Evolutionary conservation across 1,140 invertebrate species (phyloP).

Genomic region (Bursaphelenchus mucronatus): DNA sequence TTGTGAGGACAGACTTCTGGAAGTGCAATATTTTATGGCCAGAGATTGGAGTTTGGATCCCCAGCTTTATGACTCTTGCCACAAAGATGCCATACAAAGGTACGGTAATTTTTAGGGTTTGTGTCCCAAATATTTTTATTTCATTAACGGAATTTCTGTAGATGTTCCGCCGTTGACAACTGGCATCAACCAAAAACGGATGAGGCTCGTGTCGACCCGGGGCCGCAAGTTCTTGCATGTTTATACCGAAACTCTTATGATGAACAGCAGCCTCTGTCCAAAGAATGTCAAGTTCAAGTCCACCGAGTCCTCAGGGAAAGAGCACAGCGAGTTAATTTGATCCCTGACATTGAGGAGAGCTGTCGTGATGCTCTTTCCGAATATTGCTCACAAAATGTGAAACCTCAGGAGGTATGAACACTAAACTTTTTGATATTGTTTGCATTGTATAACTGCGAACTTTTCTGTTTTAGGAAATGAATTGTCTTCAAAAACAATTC

Average conservation of each 20-base stretch:
- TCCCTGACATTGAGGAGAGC: slow-evolving; percentile 83
- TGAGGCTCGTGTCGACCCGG: slow-evolving; percentile 38
- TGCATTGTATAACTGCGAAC: not conserved
- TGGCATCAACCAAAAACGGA: slow-evolving; percentile 67
- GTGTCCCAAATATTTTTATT: slow-evolving; percentile 4
- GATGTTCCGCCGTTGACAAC: slow-evolving; percentile 71
- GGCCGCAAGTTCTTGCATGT: slow-evolving; percentile 73
- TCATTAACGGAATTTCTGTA: slow-evolving; percentile 21
- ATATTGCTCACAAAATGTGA: slow-evolving; percentile 75
- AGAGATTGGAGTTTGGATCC: slow-evolving; percentile 82
- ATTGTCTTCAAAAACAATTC: slow-evolving; percentile 84
- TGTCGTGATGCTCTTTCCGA: slow-evolving; percentile 80
- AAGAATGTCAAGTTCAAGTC: slow-evolving; percentile 71
- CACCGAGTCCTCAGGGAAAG: slow-evolving; percentile 83
- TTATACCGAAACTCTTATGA: slow-evolving; percentile 78
- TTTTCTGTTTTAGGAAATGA: slow-evolving; percentile 67
- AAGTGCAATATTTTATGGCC: slow-evolving; percentile 94
- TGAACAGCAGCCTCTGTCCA: slow-evolving; percentile 64
- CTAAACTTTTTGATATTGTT: slow-evolving; percentile 13
- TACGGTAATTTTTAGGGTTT: slow-evolving; percentile 61
- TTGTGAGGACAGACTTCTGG: slow-evolving; percentile 82
- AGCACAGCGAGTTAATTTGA: slow-evolving; percentile 82
- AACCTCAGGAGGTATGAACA: slow-evolving; percentile 64
- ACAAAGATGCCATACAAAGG: slow-evolving; percentile 61
- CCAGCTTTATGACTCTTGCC: slow-evolving; percentile 47